phyloP scores from a whole-genome alignment of 2,797 vertebrate genomes.

The Pseudopleuronectes americanus region DNA sequence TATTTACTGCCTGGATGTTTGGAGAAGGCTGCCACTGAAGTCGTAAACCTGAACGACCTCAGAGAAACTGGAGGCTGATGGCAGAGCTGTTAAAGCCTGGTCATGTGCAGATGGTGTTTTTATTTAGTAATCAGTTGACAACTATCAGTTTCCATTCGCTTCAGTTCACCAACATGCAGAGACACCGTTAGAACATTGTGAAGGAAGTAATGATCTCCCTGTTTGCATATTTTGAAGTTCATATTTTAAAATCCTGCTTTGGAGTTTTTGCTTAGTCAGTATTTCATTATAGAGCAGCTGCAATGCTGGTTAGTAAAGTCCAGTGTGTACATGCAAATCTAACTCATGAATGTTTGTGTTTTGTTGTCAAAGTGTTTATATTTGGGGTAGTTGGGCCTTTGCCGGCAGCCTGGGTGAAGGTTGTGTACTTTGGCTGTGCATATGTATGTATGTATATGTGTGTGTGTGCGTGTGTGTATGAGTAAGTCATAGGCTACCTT shows the following conservation, averaged over 20 bases:
- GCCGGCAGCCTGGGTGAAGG: constrained; percentile 43
- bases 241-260: too few species aligned
- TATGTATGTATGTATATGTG: too few species aligned
- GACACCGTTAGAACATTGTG: too few species aligned
- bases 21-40: constrained; percentile 8
- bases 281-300: too few species aligned
- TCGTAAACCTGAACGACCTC: constrained; percentile 19
- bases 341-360: constrained; percentile 18
- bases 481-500: background rate
- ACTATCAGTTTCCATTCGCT: background rate
- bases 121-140: background rate
- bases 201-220: too few species aligned
- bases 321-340: too few species aligned
- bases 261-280: too few species aligned
- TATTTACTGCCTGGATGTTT: constrained; percentile 22
- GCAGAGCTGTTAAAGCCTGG: background rate
- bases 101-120: background rate
- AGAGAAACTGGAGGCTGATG: constrained; percentile 16
- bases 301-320: too few species aligned
- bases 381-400: constrained; percentile 35
- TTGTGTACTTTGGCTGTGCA: too few species aligned
- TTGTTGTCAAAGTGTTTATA: constrained; percentile 48
- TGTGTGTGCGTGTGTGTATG: constrained; percentile 5
- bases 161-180: background rate
- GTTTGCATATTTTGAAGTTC: background rate